Evolutionary conservation across 2,797 vertebrate genomes (phyloP).

Genomic region (Chrysocyon brachyurus): DNA sequence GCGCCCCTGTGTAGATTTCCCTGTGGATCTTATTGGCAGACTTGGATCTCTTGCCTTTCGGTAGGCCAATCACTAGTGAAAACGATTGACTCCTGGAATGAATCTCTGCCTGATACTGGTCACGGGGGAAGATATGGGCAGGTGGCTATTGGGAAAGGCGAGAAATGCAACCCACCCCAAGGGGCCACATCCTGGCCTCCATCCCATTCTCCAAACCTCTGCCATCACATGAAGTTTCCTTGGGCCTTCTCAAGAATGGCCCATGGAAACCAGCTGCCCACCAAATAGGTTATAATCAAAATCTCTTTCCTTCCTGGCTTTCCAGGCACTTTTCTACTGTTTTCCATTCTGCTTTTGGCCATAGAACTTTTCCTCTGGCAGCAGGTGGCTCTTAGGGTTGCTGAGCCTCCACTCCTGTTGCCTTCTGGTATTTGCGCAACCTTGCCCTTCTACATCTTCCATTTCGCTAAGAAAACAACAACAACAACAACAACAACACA

Average conservation of each 20-base stretch:
- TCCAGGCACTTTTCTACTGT: neutral
- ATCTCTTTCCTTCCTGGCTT: constrained; percentile 2
- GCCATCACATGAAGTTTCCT: neutral
- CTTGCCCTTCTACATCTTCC: neutral
- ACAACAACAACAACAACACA: neutral
- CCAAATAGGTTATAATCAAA: neutral
- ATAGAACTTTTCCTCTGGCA: neutral
- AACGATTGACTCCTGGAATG: neutral
- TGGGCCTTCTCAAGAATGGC: neutral
- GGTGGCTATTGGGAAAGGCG: neutral
- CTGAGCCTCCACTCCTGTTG: neutral
- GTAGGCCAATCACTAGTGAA: neutral
- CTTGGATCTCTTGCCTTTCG: neutral
- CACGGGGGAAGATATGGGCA: neutral
- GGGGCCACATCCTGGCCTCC: neutral
- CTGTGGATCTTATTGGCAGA: no score
- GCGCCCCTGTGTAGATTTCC: neutral
- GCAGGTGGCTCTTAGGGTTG: neutral
- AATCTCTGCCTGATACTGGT: neutral
- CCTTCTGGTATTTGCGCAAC: neutral
- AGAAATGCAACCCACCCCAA: neutral
- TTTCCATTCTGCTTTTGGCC: neutral
- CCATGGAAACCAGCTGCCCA: neutral
- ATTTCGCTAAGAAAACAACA: neutral
- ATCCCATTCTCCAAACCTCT: neutral